Conservation (phyloP, 2,888 invertebrate species). For the Protula sp. region DNA sequence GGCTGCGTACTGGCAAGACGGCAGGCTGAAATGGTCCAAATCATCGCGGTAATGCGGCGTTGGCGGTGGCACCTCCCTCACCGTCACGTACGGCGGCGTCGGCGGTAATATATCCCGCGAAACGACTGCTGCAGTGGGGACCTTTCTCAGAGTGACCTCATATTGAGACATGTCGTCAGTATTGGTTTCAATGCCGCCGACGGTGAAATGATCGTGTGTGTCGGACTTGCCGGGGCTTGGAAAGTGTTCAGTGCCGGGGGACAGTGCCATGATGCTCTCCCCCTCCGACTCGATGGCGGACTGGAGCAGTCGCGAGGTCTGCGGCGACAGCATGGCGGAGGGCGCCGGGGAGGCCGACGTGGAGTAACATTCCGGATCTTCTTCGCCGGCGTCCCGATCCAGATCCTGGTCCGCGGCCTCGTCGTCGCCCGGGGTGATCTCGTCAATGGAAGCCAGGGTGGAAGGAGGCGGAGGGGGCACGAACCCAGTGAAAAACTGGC, state of each 20-base stretch:
- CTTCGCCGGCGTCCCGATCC: not conserved
- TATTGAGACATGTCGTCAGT: not conserved
- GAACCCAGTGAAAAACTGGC: not conserved
- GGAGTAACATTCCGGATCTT: not conserved
- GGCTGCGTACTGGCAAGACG: not conserved
- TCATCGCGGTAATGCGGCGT: not conserved
- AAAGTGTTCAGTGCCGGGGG: not conserved
- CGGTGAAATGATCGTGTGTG: not conserved
- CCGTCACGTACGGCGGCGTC: not conserved
- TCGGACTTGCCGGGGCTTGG: not conserved
- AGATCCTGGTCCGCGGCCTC: not conserved
- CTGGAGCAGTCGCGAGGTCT: not conserved
- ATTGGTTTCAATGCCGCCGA: not conserved
- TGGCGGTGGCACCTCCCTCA: not conserved
- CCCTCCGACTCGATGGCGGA: not conserved
- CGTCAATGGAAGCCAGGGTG: not conserved
- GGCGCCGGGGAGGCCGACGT: not conserved
- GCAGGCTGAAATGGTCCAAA: not conserved
- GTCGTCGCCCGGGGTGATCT: not conserved
- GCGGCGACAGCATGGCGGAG: not conserved
- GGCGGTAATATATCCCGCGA: too few relatives aligned
- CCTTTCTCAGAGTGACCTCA: not conserved
- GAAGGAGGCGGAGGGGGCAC: not conserved
- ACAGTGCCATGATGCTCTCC: not conserved
- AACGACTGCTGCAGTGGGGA: not conserved